These are phyloP conservation scores for Lepus europaeus DNA, from an alignment of 2,113 vertebrate genomes.

Conservation along the genomic window DNA sequence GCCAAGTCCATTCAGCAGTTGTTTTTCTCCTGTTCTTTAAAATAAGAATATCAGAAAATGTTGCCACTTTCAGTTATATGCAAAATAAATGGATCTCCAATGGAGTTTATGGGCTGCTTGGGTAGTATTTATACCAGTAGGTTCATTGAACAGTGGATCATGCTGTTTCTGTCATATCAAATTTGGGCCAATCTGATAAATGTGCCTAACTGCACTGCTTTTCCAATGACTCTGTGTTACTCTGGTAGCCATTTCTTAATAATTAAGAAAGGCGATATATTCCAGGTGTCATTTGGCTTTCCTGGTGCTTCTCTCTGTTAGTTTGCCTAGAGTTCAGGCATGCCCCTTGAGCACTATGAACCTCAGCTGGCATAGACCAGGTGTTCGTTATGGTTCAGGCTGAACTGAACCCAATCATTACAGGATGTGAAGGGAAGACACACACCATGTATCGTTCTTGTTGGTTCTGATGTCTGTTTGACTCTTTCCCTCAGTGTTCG, in stretches of 20 bases:
- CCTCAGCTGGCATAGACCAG: neutral
- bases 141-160: conserved; percentile 57
- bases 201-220: neutral
- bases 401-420: neutral
- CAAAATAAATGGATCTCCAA: conserved; percentile 44
- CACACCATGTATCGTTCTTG: neutral
- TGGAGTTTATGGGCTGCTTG: conserved; percentile 45
- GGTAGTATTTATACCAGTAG: conserved; percentile 57
- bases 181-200: conserved; percentile 69
- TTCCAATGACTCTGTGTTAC: conserved; percentile 45
- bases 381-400: neutral
- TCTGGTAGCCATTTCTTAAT: conserved; percentile 43
- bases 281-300: conserved; percentile 18
- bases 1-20: conserved; percentile 28
- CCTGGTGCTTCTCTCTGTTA: neutral
- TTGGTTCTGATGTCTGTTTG: conserved; percentile 32
- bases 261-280: neutral
- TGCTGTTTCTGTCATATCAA: conserved; percentile 73
- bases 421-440: neutral
- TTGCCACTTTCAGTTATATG: neutral
- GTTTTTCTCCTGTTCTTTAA: neutral
- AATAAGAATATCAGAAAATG: conserved; percentile 51
- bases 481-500: conserved; percentile 24
- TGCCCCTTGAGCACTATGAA: neutral
- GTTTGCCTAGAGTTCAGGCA: neutral